Conservation (phyloP, 2,113 vertebrate species). For the Leucoraja erinaceus region DNA sequence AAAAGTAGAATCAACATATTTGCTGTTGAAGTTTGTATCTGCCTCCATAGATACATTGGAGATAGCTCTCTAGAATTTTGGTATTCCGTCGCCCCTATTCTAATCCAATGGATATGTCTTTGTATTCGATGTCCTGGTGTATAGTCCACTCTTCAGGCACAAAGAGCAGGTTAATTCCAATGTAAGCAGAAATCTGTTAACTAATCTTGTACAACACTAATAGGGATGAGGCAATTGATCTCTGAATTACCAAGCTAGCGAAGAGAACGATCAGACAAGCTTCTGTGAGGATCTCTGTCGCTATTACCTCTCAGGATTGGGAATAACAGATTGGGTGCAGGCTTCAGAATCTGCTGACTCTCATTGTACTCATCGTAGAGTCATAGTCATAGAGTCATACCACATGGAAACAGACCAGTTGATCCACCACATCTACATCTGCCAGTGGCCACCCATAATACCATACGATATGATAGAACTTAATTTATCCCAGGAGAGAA, state of each 20-base stretch:
- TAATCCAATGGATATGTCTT: not conserved
- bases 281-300: not conserved
- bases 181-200: not conserved
- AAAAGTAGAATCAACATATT: not conserved
- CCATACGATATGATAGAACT: too few species aligned
- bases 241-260: not conserved
- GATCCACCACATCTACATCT: too few species aligned
- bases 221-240: not conserved
- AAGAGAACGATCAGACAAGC: not conserved
- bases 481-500: too few species aligned
- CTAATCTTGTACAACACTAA: not conserved
- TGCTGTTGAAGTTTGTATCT: not conserved
- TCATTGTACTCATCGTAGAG: not conserved
- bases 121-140: not conserved
- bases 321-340: not conserved
- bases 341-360: not conserved
- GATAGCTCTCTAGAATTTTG: not conserved
- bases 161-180: not conserved
- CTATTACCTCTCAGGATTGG: not conserved
- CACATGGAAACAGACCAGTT: too few species aligned
- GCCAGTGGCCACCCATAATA: too few species aligned
- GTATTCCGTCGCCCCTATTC: not conserved
- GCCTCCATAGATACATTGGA: not conserved
- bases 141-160: not conserved
- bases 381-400: too few species aligned